Percentiles rank a stretch among this genome's conserved stretches.
These are phyloP conservation scores for Acanthosepion lycidas DNA, from an alignment of 2,888 invertebrate genomes.

Conservation along the genomic window DNA sequence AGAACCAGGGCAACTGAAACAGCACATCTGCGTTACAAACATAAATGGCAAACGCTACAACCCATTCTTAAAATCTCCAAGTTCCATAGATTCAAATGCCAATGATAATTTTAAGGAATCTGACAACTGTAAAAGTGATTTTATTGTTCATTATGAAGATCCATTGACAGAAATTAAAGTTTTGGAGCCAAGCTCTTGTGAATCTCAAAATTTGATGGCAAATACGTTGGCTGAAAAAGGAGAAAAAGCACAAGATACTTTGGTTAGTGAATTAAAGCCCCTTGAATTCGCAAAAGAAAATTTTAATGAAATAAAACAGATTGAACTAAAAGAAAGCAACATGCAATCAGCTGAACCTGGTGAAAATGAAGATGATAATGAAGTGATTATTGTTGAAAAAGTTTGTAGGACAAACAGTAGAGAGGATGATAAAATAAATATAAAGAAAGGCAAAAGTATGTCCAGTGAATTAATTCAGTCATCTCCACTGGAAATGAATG, in stretches of 20 bases:
- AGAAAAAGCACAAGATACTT: not conserved
- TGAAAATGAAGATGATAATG: not conserved
- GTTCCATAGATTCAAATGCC: not conserved
- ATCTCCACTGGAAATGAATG: not conserved
- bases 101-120: not conserved
- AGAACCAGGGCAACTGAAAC: not conserved
- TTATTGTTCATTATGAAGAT: not conserved
- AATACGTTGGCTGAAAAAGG: not conserved
- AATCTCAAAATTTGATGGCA: not conserved
- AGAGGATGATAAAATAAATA: not conserved
- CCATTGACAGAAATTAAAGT: not conserved
- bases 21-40: slow-evolving; percentile 34
- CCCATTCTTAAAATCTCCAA: not conserved
- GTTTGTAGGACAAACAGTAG: not conserved
- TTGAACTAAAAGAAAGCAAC: too few relatives aligned
- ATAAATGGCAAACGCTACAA: slow-evolving; percentile 18
- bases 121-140: not conserved
- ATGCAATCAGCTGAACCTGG: not conserved
- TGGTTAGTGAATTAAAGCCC: too few relatives aligned
- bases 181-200: not conserved
- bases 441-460: not conserved
- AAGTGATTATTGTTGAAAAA: not conserved
- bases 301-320: too few relatives aligned
- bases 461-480: not conserved
- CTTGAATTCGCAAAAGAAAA: too few relatives aligned